Conservation (phyloP, 2,797 vertebrate species). For the Neosilurus mollespiculum region DNA sequence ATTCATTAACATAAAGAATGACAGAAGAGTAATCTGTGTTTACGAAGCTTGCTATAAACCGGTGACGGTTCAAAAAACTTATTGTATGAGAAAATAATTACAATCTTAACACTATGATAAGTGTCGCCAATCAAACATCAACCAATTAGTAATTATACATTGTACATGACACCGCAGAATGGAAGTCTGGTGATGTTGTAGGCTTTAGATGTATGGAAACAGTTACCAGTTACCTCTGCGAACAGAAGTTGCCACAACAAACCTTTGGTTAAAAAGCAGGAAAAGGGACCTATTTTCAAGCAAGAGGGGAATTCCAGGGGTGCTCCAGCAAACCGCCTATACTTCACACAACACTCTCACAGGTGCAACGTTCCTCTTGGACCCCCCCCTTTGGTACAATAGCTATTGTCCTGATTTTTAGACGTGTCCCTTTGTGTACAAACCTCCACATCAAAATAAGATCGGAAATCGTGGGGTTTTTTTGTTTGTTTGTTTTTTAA, state of each 20-base stretch:
- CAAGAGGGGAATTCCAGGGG: slow-evolving; percentile 71
- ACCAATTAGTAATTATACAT: neutral
- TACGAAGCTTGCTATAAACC: neutral
- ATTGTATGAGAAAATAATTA: neutral
- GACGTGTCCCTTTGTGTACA: slow-evolving; percentile 59
- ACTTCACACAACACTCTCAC: slow-evolving; percentile 56
- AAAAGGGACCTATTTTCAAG: slow-evolving; percentile 62
- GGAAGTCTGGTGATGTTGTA: neutral
- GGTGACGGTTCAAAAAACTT: neutral
- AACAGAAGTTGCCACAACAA: slow-evolving; percentile 64
- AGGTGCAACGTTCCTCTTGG: slow-evolving; percentile 64
- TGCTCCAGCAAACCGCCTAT: slow-evolving; percentile 47
- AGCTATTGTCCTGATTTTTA: slow-evolving; percentile 76
- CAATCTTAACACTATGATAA: neutral
- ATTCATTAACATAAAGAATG: neutral
- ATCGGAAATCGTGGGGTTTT: slow-evolving; percentile 69
- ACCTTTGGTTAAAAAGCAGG: slow-evolving; percentile 66
- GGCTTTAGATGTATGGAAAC: slow-evolving; percentile 46
- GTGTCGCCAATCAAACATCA: neutral
- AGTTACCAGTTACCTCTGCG: slow-evolving; percentile 65
- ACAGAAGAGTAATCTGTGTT: neutral
- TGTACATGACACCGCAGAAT: neutral
- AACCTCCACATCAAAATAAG: slow-evolving; percentile 62
- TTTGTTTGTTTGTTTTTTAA: slow-evolving; percentile 54
- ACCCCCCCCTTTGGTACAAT: slow-evolving; percentile 66